Base-by-base conservation (phyloP, 2,113 vertebrate genomes). In the Apteryx mantelli region DNA sequence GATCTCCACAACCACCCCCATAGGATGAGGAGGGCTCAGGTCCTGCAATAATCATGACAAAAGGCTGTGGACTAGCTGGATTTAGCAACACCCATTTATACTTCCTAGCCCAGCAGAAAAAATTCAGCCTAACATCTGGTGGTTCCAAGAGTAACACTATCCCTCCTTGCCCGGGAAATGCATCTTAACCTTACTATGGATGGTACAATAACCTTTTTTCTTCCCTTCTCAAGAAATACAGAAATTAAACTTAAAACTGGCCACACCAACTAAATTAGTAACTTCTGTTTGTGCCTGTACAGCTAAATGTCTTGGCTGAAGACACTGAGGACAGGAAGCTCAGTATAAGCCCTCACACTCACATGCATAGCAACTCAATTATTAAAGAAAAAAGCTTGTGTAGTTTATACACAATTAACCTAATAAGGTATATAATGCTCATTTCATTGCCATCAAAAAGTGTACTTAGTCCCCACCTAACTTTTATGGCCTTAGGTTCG, bases 241-340 rank as follows among this genome's bases (percentile, higher is more conserved):
- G 63, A 82, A 91, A 97, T 90, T 78, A 71, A 93, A 88, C 42
- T 85, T 73, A 52, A 95, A 96, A 76, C 7, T 53, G 91, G 26
- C 19, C 78, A 78, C 76, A 96, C 8, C 50, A 87, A 28, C 15
- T 11, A 5, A 89, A 60, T 74, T 50, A 95, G 89, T 78, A 48
- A 76, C 74, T 96, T 92, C 81, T 61, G 70, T 58, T 80, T 68
- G 53, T n/a, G 79, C 48, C 84, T 55, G 82, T 28, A 93, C n/a
- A 82, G 38, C 26, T 93, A 53, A 53, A 40, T 91, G 48, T 22
- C 40, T 73, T 82, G 52, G 34, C 85, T 71, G 71, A 92, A 93
- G 55, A 95, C n/a, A 79, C 6, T 64, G 76, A 74, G 74, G 66
- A 80, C 63, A 95, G 48, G 44, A 92, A 94, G 85, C 85, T 40